phyloP scores from a whole-genome alignment of 1,140 invertebrate species.

The Trichonephila clavata region DNA sequence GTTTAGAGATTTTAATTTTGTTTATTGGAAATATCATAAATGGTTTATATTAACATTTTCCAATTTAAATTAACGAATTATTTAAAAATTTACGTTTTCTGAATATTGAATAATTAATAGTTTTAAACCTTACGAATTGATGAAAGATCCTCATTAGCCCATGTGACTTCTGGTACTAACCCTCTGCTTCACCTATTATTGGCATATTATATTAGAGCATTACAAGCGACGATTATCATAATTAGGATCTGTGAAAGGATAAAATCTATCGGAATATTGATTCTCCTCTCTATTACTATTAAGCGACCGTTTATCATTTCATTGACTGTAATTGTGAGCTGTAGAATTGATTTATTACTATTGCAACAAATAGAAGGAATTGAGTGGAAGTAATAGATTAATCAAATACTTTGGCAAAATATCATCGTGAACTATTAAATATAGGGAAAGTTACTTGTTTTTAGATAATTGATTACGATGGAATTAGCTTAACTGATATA shows the following conservation, averaged over 20 bases:
- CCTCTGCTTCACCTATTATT: neutral
- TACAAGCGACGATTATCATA: neutral
- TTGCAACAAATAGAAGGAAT: neutral
- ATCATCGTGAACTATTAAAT: neutral
- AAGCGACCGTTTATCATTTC: conserved; percentile 3
- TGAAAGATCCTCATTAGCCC: neutral
- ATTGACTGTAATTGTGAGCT: neutral
- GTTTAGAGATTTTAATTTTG: too few relatives aligned
- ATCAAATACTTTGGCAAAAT: neutral
- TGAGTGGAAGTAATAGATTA: neutral
- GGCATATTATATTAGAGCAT: neutral
- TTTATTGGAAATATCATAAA: too few relatives aligned
- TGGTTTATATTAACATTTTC: too few relatives aligned
- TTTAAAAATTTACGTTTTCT: too few relatives aligned
- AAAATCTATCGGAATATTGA: conserved; percentile 22
- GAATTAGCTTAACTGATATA: neutral
- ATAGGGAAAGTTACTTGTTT: neutral
- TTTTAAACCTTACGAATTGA: neutral
- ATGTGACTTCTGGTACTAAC: neutral
- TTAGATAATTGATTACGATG: neutral
- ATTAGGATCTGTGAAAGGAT: conserved; percentile 6
- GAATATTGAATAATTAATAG: too few relatives aligned
- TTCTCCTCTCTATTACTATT: neutral
- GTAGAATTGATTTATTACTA: neutral
- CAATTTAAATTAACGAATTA: too few relatives aligned